Conservation (phyloP, 2,113 vertebrate genomes). For the Argyrosomus japonicus region DNA sequence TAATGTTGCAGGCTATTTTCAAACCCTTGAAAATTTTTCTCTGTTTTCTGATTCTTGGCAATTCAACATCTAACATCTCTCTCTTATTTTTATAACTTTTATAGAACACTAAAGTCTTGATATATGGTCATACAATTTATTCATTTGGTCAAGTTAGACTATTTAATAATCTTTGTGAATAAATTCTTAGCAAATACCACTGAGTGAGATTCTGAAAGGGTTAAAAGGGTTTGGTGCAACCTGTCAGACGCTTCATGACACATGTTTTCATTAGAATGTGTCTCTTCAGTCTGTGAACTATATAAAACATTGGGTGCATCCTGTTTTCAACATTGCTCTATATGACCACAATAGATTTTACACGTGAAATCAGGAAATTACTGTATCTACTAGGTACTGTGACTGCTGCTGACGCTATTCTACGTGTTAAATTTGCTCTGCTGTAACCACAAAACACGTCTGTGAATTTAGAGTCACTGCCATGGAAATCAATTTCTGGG, state of each 20-base stretch:
- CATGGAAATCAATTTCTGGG: not conserved
- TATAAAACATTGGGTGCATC: not conserved
- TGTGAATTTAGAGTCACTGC: not conserved
- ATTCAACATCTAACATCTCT: not conserved
- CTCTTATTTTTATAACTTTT: not conserved
- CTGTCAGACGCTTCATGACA: not conserved
- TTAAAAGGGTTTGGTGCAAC: not conserved
- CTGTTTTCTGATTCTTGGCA: not conserved
- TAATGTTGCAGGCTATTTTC: too few relatives aligned
- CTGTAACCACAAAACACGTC: not conserved
- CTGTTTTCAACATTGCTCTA: not conserved
- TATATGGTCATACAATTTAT: not conserved
- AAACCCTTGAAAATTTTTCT: not conserved
- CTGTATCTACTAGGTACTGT: not conserved
- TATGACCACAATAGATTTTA: not conserved
- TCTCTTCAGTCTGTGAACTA: not conserved
- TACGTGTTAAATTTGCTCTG: not conserved
- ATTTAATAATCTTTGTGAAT: not conserved
- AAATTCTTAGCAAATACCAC: not conserved
- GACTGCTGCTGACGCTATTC: not conserved
- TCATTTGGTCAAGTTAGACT: not conserved
- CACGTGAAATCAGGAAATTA: not conserved
- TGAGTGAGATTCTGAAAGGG: not conserved
- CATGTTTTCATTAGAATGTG: not conserved
- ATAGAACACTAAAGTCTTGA: not conserved